phyloP scores from a whole-genome alignment of 2,113 vertebrate genomes.

The Apaloderma vittatum region DNA sequence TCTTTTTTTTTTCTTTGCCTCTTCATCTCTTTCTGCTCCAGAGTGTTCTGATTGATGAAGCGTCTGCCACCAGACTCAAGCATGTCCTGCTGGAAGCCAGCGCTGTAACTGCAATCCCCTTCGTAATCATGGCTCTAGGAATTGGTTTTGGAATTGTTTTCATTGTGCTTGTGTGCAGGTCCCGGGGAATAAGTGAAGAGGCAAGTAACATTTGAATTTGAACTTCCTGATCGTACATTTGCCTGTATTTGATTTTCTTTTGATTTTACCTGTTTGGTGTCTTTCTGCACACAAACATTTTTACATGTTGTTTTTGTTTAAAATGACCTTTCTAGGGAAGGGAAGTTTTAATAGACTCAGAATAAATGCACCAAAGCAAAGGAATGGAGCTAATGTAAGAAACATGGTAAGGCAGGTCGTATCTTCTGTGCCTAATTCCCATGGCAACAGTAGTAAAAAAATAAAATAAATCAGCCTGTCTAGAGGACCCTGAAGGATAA shows the following conservation, averaged over 20 bases:
- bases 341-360: constrained; percentile 72
- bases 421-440: background rate
- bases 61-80: constrained; percentile 81
- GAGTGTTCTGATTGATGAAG: constrained; percentile 90
- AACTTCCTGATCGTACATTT: background rate
- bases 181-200: constrained; percentile 79
- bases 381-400: constrained; percentile 20
- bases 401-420: constrained; percentile 53
- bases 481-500: constrained; percentile 29
- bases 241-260: background rate
- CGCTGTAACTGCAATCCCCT: constrained; percentile 88
- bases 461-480: constrained; percentile 38
- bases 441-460: background rate
- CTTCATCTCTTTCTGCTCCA: constrained; percentile 44
- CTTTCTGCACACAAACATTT: background rate
- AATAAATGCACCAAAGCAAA: constrained; percentile 53
- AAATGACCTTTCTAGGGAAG: constrained; percentile 62
- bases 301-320: constrained; percentile 37
- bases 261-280: background rate
- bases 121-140: constrained; percentile 88
- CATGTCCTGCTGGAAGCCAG: constrained; percentile 68
- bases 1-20: background rate
- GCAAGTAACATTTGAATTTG: constrained; percentile 72
- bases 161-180: constrained; percentile 83
- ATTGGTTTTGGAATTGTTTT: constrained; percentile 88